Conservation (phyloP, 2,888 invertebrate species). For the Phaonia tiefii region DNA sequence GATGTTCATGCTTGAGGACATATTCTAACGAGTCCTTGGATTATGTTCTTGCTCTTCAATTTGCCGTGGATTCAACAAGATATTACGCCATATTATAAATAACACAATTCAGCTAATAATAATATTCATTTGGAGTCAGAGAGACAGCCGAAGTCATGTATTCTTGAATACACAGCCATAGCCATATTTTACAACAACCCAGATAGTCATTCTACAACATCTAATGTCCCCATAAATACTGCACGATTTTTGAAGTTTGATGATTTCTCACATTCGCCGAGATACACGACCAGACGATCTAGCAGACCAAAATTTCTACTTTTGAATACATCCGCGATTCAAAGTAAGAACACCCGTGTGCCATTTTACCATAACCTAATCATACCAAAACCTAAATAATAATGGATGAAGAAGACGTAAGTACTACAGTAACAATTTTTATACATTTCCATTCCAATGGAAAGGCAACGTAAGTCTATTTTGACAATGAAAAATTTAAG, state of each 20-base stretch:
- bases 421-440: neutral
- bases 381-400: constrained; percentile 39
- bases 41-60: constrained; percentile 15
- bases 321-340: constrained; percentile 30
- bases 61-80: constrained; percentile 11
- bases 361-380: constrained; percentile 39
- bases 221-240: neutral
- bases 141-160: constrained; percentile 18
- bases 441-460: constrained; percentile 10
- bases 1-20: constrained; percentile 18
- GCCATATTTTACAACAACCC: constrained; percentile 5
- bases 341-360: constrained; percentile 21
- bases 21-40: constrained; percentile 24
- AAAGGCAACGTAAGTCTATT: neutral
- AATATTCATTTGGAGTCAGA: constrained; percentile 15
- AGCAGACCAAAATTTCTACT: constrained; percentile 38
- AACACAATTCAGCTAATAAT: constrained; percentile 7
- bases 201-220: neutral
- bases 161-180: constrained; percentile 14
- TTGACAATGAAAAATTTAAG: neutral
- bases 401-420: constrained; percentile 42
- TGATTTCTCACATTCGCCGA: constrained; percentile 11
- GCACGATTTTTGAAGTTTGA: constrained; percentile 24
- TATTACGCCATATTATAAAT: neutral
- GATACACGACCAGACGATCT: neutral